Evolutionary conservation across 2,113 vertebrate genomes (phyloP).

Genomic region (Plestiodon gilberti): DNA sequence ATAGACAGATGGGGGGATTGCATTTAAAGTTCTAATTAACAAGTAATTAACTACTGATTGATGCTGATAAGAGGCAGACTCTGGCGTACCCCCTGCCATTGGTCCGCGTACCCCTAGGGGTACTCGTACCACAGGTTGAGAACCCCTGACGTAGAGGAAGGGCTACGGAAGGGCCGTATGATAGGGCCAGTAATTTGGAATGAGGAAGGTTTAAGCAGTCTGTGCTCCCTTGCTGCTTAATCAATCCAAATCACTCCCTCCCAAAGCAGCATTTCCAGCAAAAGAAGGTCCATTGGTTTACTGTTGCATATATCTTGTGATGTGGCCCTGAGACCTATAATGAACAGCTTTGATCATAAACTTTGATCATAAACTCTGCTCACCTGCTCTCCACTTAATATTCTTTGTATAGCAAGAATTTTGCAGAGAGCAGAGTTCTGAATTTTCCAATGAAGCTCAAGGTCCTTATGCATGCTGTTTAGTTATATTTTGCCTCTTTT

Average conservation of each 20-base stretch:
- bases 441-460: slow-evolving; percentile 4
- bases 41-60: too few species aligned
- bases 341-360: not conserved
- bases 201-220: not conserved
- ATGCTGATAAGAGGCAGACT: too few species aligned
- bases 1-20: too few species aligned
- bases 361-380: too few species aligned
- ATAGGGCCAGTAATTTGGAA: not conserved
- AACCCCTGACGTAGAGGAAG: too few species aligned
- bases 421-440: not conserved
- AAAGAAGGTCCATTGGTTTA: not conserved
- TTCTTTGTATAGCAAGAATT: not conserved
- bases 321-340: not conserved
- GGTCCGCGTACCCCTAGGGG: too few species aligned
- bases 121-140: too few species aligned
- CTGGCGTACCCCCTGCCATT: too few species aligned
- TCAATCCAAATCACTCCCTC: not conserved
- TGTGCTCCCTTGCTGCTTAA: not conserved
- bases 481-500: not conserved
- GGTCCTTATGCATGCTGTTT: not conserved
- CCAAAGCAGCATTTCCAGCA: not conserved
- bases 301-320: too few species aligned
- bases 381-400: not conserved
- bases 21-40: too few species aligned
- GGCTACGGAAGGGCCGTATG: too few species aligned